Evolutionary conservation across 2,888 invertebrate species (phyloP), one percentile per base, ranked within the genome.

Genomic region (Pediacus dermestoides): DNA sequence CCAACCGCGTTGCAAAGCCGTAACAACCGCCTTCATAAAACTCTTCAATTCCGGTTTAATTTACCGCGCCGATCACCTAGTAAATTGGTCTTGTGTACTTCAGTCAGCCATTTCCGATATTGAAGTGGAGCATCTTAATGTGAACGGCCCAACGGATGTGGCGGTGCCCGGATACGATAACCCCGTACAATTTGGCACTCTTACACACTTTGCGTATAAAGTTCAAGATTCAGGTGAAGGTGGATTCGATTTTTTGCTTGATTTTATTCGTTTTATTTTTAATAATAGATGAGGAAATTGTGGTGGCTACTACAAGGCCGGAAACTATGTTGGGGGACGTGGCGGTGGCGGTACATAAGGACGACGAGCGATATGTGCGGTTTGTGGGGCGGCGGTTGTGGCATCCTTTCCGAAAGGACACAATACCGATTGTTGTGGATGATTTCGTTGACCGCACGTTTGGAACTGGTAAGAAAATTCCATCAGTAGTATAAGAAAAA

Each of bases 241-340:
- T 25, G n/a, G 26, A 25, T 7, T 25, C 9, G 4, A 9, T 9
- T 25, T 25, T 4, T 10, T 4, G 21, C 21, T 21, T 25, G 6
- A 21, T 32, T 9, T 32, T 23, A 23, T 26, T n/a, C 9, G 8
- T 34, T 28, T 42, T 42, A 37, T 27, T 51, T 48, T 9, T 16
- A 65, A n/a, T n/a, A n/a, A n/a, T 13, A 28, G 76, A 77, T 15
- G 91, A 91, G 31, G 91, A 90, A 70, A 74, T 95, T 23, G 74
- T 91, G 36, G 96, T 99, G 14, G 94, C 97, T 1, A 99, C 99
- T 1, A 99, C 99, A 0, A 85, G 99, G 58, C 83, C 96, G 14
- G 99, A 99, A 74, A 99, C 99, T 1, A 96, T 99, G 91, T 72
- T 99, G 7, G 90, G 97, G 1, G 99, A 99, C 68, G 88, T 92